Conservation (phyloP, 2,888 invertebrate genomes). For the Melanotus villosus region DNA sequence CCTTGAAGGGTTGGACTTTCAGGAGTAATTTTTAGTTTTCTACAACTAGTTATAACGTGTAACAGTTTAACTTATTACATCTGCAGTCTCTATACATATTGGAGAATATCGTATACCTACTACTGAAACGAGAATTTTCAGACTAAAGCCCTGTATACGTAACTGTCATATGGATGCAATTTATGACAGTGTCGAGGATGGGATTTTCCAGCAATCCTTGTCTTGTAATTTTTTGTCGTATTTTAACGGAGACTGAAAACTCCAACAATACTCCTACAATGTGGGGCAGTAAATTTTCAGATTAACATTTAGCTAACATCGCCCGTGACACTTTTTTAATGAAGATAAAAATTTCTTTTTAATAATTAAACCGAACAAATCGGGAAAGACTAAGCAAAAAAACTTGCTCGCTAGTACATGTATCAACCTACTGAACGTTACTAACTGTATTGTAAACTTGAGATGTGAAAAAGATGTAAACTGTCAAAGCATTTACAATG, state of each 20-base stretch:
- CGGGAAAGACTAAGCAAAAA: background rate
- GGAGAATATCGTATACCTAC: too few species aligned
- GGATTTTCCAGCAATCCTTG: background rate
- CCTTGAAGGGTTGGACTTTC: background rate
- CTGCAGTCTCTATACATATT: conserved; percentile 17
- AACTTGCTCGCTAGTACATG: background rate
- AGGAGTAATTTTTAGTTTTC: background rate
- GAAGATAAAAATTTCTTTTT: background rate
- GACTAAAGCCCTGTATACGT: conserved; percentile 22
- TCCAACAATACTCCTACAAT: background rate
- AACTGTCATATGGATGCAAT: conserved; percentile 24
- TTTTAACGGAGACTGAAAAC: background rate
- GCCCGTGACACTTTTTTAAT: too few species aligned
- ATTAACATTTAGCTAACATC: background rate
- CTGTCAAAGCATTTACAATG: background rate
- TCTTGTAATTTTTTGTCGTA: conserved; percentile 4
- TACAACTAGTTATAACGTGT: background rate
- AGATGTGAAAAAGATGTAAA: background rate
- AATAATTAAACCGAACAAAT: background rate
- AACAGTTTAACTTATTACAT: conserved; percentile 16
- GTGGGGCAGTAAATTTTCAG: too few species aligned
- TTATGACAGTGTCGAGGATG: conserved; percentile 12
- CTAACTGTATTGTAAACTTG: too few species aligned
- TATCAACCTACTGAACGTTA: background rate
- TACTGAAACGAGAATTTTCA: conserved; percentile 8